Base-by-base conservation (phyloP, 1,140 invertebrate genomes). In the Drosophila pruinosa region DNA sequence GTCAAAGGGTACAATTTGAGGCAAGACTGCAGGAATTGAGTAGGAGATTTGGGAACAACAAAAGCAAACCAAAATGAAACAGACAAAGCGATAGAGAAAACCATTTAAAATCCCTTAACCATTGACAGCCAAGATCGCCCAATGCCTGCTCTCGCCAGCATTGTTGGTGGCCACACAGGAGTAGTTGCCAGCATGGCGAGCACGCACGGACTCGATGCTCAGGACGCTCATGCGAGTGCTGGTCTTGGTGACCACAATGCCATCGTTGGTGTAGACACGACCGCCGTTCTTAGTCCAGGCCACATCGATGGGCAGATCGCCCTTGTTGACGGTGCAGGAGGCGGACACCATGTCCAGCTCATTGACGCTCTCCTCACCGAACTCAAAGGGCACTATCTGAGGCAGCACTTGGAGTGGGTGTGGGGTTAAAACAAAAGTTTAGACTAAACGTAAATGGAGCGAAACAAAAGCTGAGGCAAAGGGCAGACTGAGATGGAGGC, bases 291-390 rank as follows among this genome's bases (percentile, higher is more conserved):
- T 91, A 2, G 89, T 90, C 96, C 97, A 97, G 34, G 92, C 92
- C 67, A 97, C 95, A 54, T 94, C 94, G 69, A 97, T 92, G 4
- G 97, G 97, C 73, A 95, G 93, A 90, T 98, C 96, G 28, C 97
- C 97, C 91, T 97, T 97, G 75, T 94, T 94, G 7, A 98, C 95
- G 15, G 95, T 95, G 92, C 97, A 98, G 17, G 94, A 94, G 41
- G 96, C 92, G 1, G 93, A 95, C 14, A 93, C 94, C 89, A 93
- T 93, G 71, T 96, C 95, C 47, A 95, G 94, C 31, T 94, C 94
- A 86, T 96, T 95, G 28, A 95, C 93, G 41, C 93, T 92, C 71
- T 95, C 94, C 38, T 94, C 93, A 70, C 95, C 95, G 83, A 95
- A 95, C 72, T 94, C 93, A 80, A 95, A 95, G 12, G 94, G 94